Base-by-base conservation (phyloP, 2,113 vertebrate species). In the Uria lomvia region DNA sequence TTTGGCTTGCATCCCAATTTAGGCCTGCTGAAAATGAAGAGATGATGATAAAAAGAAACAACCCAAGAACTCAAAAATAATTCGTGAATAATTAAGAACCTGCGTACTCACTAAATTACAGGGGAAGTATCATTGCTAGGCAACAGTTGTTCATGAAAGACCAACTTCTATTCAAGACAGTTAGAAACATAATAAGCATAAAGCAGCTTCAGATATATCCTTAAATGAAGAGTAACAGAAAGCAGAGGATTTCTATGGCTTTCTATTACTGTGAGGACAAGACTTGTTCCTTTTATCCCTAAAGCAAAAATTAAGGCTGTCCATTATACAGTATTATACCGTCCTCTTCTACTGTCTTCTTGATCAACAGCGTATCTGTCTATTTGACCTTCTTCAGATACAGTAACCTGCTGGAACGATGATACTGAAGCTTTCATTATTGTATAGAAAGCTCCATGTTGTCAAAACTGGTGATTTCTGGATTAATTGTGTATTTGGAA, bases 291-390 rank as follows among this genome's bases (percentile, higher is more conserved):
- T 81, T 90, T 95, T 68, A 27, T 18, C 42, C 27, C 73, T 90
- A 62, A 94, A 72, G 53, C 36, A 36, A 96, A 97, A 95, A 90
- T 89, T 84, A 86, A 91, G 23, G 6, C 23, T 63, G 58, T 43
- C 67, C 30, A 34, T 84, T 72, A 42, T 3, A 13, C 34, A 58
- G 9, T n/a, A 26, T 87, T 83, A 36, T 16, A 52, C 29, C 34
- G 87, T 91, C 47, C 65, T 19, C 42, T 63, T 91, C 92, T 75
- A 66, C 56, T 53, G 14, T 94, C 62, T 86, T n/a, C 63, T 60
- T 62, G 78, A 72, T 92, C 59, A 89, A 49, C 67, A 67, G 9
- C 67, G 92, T 92, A 65, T 94, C 73, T 90, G 52, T 68, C 49
- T 22, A 75, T 91, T 79, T 90, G 60, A 30, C 20, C 30, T 10